A percentile compares a stretch with the other conserved stretches of the same genome.
phyloP scores from a whole-genome alignment of 2,797 vertebrate species.

The Chanos chanos region DNA sequence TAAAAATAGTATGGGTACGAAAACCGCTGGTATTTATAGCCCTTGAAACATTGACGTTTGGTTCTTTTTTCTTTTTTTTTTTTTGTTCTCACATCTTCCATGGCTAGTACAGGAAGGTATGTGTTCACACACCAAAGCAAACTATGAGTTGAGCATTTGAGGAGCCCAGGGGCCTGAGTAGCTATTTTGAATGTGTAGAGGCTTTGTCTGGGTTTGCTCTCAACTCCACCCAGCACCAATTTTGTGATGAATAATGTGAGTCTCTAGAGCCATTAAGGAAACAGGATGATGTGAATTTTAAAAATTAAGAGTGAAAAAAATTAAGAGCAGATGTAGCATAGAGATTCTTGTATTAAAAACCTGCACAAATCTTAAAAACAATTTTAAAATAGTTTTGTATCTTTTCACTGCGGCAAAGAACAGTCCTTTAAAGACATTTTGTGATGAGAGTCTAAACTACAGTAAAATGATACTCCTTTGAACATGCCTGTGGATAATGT shows the following conservation, averaged over 20 bases:
- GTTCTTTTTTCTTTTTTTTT: constrained; percentile 57
- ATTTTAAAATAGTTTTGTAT: too few relatives aligned
- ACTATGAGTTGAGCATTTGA: constrained; percentile 3
- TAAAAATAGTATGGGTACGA: constrained; percentile 68
- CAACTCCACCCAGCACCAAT: not conserved
- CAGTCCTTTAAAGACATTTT: too few relatives aligned
- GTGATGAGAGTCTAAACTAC: too few relatives aligned
- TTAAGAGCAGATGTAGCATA: too few relatives aligned
- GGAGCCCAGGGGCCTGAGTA: not conserved
- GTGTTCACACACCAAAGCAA: constrained; percentile 28
- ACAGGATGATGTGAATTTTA: too few relatives aligned
- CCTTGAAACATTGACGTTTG: constrained; percentile 68
- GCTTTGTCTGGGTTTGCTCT: not conserved
- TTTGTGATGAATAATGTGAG: not conserved
- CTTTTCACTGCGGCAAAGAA: too few relatives aligned
- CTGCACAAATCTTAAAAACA: too few relatives aligned
- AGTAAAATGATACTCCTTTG: too few relatives aligned
- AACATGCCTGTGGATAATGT: too few relatives aligned
- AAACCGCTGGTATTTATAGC: constrained; percentile 78
- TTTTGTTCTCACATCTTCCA: constrained; percentile 47
- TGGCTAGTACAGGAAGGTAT: constrained; percentile 40
- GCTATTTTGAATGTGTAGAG: constrained; percentile 1
- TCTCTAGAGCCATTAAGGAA: not conserved
- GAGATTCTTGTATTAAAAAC: too few relatives aligned
- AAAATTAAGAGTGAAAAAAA: too few relatives aligned